Evolutionary conservation across 2,888 invertebrate species (phyloP), one percentile per base, ranked within the genome.

Genomic region (Cheilosia soror): DNA sequence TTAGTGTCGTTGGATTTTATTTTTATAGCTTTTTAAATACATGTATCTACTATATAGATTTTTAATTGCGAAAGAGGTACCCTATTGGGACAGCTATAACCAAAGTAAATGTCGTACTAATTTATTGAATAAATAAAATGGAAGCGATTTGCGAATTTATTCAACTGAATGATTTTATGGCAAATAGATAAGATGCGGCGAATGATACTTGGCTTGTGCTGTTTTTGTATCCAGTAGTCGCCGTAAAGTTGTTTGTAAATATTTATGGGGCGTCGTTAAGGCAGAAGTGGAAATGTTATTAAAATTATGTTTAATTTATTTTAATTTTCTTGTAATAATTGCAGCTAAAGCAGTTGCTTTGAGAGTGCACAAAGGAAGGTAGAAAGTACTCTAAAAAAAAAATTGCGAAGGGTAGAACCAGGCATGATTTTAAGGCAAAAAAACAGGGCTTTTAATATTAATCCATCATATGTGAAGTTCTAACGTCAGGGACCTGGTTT

Each of bases 181-280:
- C 57, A 47, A 42, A 31, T 53, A 57, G 65, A 75, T 65, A 75
- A 57, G 47, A 65, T 44, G 25, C 51, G 25, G 13, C 27, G 27
- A 51, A n/a, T 5, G 13, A 11, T 27, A 27, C 27, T 11, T 29
- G 27, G 2, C 27, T 25, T 13, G 25, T 49, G 49, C 20, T 27
- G 25, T 51, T 51, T 37, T 40, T 15, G 20, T 37, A 33, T 33
- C 33, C 65, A 76, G 75, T 58, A 76, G 75, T 40, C 75, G 49
- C 42, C 66, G 40, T 76, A 76, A 76, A 76, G 57, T 49, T 37
- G 33, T 49, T 40, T 37, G 57, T 51, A 3, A 66, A 66, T 66
- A 66, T 76, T 76, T 76, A 76, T 63, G 29, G 47, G 42, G 49
- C 58, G 58, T 76, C 66, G 66, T 76, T 66, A 66, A 51, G 55